Evolutionary conservation across 2,113 vertebrate species (phyloP).

Genomic region (Brachirus orientalis): DNA sequence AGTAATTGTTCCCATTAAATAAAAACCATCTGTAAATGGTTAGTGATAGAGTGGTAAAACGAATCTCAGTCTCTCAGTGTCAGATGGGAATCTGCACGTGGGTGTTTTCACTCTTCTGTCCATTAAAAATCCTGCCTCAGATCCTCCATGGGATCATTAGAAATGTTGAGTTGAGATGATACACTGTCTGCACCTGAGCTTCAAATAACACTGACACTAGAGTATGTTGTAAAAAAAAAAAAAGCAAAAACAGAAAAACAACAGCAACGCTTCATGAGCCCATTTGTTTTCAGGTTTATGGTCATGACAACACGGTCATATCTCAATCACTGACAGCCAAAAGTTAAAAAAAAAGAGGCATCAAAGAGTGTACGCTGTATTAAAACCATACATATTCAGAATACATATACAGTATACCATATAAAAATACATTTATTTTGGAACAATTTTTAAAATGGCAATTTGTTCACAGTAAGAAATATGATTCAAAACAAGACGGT

Average conservation of each 20-base stretch:
- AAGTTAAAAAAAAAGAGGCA: neutral
- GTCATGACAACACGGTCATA: neutral
- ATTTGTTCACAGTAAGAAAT: conserved; percentile 81
- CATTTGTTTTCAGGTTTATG: conserved; percentile 23
- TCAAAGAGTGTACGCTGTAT: neutral
- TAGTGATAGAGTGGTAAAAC: conserved; percentile 39
- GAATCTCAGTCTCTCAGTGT: conserved; percentile 55
- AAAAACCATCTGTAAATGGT: conserved; percentile 40
- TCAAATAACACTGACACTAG: conserved; percentile 25
- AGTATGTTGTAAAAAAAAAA: conserved; percentile 17
- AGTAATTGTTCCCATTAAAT: conserved; percentile 59
- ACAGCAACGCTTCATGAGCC: conserved; percentile 1
- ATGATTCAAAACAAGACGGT: conserved; percentile 59
- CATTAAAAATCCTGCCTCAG: conserved; percentile 62
- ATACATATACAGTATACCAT: conserved; percentile 51
- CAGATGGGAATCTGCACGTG: conserved; percentile 58
- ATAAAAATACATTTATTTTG: conserved; percentile 85
- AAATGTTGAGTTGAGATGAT: conserved; percentile 32
- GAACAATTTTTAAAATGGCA: conserved; percentile 77
- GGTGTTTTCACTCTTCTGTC: conserved; percentile 64
- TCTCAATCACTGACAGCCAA: neutral
- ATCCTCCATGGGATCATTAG: conserved; percentile 60
- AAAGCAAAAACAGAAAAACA: too few species aligned
- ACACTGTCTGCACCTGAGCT: conserved; percentile 31
- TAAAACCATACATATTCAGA: neutral